Evolutionary conservation across 2,113 vertebrate species (phyloP).

Genomic region (Percopsis transmontana): DNA sequence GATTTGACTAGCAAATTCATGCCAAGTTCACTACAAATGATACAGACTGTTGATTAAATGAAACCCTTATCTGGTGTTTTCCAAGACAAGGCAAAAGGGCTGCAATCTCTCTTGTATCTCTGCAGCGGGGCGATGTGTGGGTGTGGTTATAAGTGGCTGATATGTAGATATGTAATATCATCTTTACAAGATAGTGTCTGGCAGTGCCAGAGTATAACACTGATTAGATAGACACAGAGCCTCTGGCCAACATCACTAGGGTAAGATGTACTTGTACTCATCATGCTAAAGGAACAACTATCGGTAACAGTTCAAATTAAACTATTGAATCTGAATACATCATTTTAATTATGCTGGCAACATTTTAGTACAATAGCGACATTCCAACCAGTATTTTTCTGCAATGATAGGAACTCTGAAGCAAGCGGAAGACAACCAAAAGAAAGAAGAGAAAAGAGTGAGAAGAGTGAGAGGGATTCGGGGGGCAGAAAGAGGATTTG

Average conservation of each 20-base stretch:
- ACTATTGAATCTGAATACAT: conserved; percentile 21
- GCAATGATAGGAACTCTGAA: conserved; percentile 3
- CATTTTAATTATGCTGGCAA: neutral
- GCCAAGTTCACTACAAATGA: conserved; percentile 33
- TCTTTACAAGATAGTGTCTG: conserved; percentile 51
- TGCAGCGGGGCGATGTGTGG: neutral
- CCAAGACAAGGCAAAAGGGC: conserved; percentile 18
- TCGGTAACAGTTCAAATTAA: conserved; percentile 36
- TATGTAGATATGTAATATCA: conserved; percentile 49
- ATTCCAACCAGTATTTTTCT: conserved; percentile 2
- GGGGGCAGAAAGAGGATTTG: conserved; percentile 37
- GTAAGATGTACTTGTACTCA: conserved; percentile 34
- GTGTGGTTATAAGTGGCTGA: conserved; percentile 33
- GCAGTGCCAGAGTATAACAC: conserved; percentile 33
- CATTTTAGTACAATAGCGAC: conserved; percentile 4
- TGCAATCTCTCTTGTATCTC: conserved; percentile 13
- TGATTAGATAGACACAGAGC: conserved; percentile 47
- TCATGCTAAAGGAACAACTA: conserved; percentile 31
- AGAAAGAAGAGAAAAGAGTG: conserved; percentile 10
- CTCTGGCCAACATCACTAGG: conserved; percentile 15
- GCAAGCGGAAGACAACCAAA: neutral
- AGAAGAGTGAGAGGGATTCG: neutral
- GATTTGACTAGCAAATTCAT: conserved; percentile 56
- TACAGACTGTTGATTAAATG: conserved; percentile 33
- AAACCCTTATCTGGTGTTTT: conserved; percentile 15